Evolutionary conservation across 1,140 invertebrate species (phyloP).

Genomic region (Panagrolaimus sp.): DNA sequence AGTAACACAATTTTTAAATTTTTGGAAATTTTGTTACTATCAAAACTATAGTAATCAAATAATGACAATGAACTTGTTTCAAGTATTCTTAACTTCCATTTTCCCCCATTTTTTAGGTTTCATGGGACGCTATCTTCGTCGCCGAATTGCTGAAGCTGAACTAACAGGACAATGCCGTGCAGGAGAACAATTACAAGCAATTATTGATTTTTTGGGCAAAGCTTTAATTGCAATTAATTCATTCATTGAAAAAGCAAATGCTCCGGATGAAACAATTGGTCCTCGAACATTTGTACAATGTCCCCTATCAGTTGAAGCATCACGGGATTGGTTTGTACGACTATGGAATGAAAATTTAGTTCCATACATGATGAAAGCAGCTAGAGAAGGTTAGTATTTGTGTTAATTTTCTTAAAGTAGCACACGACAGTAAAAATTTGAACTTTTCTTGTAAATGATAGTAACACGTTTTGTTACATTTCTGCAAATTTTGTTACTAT

Average conservation of each 20-base stretch:
- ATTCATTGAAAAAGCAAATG: constrained; percentile 35
- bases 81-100: neutral
- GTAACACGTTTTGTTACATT: too few relatives aligned
- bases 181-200: constrained; percentile 19
- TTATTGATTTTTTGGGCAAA: constrained; percentile 33
- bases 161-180: constrained; percentile 23
- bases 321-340: constrained; percentile 35
- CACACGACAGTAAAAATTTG: too few relatives aligned
- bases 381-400: constrained; percentile 23
- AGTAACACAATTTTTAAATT: too few relatives aligned
- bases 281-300: constrained; percentile 43
- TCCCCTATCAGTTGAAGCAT: constrained; percentile 29
- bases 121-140: constrained; percentile 41
- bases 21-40: too few relatives aligned
- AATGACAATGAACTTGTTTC: too few relatives aligned
- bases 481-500: too few relatives aligned
- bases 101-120: constrained; percentile 39
- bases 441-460: too few relatives aligned
- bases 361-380: constrained; percentile 29
- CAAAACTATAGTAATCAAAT: too few relatives aligned
- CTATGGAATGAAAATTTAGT: constrained; percentile 42
- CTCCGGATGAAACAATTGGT: constrained; percentile 31
- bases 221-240: constrained; percentile 34
- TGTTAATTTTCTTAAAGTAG: too few relatives aligned
- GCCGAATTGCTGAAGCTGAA: constrained; percentile 44